Conservation (phyloP, 1,140 invertebrate genomes). For the Heterodera carotae region DNA sequence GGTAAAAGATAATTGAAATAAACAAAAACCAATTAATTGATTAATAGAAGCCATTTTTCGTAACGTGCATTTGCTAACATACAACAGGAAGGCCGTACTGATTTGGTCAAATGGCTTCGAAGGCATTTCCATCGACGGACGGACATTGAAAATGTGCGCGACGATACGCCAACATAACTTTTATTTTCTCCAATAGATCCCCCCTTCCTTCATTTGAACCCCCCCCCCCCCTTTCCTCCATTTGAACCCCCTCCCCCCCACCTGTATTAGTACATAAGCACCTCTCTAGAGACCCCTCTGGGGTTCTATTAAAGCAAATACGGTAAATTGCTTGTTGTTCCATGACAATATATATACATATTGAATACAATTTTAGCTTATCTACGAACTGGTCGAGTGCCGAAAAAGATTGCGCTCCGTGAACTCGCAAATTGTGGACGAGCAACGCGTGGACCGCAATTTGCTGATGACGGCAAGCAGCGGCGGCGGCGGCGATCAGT, state of each 20-base stretch:
- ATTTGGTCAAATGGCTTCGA: conserved; percentile 36
- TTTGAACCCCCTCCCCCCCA: too few relatives aligned
- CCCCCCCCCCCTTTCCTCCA: too few relatives aligned
- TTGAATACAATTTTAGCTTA: conserved; percentile 34
- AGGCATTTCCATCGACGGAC: conserved; percentile 26
- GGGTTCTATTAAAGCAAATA: too few relatives aligned
- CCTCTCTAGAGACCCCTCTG: too few relatives aligned
- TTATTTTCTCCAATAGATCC: too few relatives aligned
- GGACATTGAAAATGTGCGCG: conserved; percentile 34
- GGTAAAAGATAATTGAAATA: conserved; percentile 37
- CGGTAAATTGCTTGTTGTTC: too few relatives aligned
- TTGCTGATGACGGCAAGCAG: conserved; percentile 20
- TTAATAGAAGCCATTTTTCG: not conserved
- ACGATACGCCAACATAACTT: too few relatives aligned
- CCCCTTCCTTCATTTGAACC: too few relatives aligned
- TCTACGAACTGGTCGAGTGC: conserved; percentile 34
- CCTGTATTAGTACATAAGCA: too few relatives aligned
- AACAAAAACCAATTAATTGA: too few relatives aligned
- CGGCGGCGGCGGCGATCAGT: not conserved
- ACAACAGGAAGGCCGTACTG: conserved; percentile 9
- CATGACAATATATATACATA: too few relatives aligned
- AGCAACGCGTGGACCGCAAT: conserved; percentile 32
- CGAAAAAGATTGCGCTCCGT: conserved; percentile 27
- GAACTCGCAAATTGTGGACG: conserved; percentile 43
- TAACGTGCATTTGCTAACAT: not conserved